Evolutionary conservation across 2,888 invertebrate species (phyloP), one percentile per base, ranked within the genome.

Genomic region (Drosophila meridionalis): DNA sequence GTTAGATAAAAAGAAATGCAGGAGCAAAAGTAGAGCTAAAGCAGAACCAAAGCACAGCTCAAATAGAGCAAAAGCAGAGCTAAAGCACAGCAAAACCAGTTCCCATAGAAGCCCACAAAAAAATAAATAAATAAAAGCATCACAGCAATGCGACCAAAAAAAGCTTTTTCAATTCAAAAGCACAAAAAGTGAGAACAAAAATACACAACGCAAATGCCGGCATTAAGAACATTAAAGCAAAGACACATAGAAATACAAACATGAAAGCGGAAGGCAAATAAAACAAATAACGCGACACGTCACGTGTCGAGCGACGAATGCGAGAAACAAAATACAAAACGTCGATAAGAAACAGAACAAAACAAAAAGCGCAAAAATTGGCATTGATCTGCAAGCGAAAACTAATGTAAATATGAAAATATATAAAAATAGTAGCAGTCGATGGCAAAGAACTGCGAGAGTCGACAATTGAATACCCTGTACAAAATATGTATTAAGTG

Each of bases 311-410:
- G 6, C 1, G 14, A 1, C 14, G 40, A 52, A 64, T 53, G 57
- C 28, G 11, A 8, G 26, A 63, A 71, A 59, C 79, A 76, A 69
- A 77, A 79, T 34, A 78, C 30, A 71, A 38, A 38, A 2, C 64
- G 32, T 11, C 20, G 38, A 58, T n/a, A 53, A 53, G 5, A 56
- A 56, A 40, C 63, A 76, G 36, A 68, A 40, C 71, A 76, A 42
- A 68, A 80, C 64, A 72, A 64, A 76, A 48, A 14, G 30, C 45
- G 32, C 43, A 9, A 42, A 48, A 53, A 60, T 20, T 12, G 4
- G 8, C 45, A 34, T 28, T 45, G 57, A 77, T 63, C 59, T 11
- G n/a, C n/a, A 56, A 32, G 26, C 30, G 14, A 52, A 45, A 32
- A 56, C 48, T 7, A 42, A 43, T 11, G 9, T 42, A 36, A 53